phyloP scores from a whole-genome alignment of 2,888 invertebrate genomes.

The Leucophenga maculata region DNA sequence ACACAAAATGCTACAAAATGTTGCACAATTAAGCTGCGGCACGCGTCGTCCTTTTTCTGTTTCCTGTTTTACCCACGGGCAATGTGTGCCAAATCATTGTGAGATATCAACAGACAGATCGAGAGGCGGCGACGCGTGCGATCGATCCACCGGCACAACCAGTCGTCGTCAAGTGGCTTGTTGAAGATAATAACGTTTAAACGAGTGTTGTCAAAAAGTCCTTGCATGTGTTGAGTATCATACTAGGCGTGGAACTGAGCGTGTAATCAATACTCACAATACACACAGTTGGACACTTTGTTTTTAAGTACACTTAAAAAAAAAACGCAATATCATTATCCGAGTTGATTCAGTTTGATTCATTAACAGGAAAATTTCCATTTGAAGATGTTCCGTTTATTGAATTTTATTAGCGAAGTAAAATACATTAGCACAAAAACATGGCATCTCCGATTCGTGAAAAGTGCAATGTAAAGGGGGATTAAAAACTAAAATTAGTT shows the following conservation, averaged over 20 bases:
- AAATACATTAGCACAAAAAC: too few relatives aligned
- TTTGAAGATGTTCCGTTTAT: too few relatives aligned
- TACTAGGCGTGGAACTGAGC: too few relatives aligned
- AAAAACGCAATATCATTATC: too few relatives aligned
- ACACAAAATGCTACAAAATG: slow-evolving; percentile 70
- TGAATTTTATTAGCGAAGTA: too few relatives aligned
- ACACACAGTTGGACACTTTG: slow-evolving; percentile 17
- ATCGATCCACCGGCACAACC: not conserved
- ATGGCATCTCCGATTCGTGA: too few relatives aligned
- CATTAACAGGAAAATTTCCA: too few relatives aligned
- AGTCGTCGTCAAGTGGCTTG: slow-evolving; percentile 19
- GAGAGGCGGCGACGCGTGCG: not conserved
- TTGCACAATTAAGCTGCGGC: slow-evolving; percentile 71
- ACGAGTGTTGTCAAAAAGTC: slow-evolving; percentile 3
- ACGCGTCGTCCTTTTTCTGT: slow-evolving; percentile 52
- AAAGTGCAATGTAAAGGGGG: too few relatives aligned
- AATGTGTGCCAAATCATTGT: slow-evolving; percentile 44
- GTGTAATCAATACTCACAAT: not conserved
- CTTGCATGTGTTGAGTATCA: not conserved
- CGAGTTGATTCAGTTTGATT: too few relatives aligned
- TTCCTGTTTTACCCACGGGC: slow-evolving; percentile 35
- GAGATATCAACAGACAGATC: slow-evolving; percentile 46
- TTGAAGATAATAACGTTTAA: slow-evolving; percentile 17
- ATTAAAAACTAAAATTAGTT: too few relatives aligned
- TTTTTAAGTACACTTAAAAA: not conserved